Conservation (phyloP, 1,140 invertebrate species). For the Sminthurides bifidus region DNA sequence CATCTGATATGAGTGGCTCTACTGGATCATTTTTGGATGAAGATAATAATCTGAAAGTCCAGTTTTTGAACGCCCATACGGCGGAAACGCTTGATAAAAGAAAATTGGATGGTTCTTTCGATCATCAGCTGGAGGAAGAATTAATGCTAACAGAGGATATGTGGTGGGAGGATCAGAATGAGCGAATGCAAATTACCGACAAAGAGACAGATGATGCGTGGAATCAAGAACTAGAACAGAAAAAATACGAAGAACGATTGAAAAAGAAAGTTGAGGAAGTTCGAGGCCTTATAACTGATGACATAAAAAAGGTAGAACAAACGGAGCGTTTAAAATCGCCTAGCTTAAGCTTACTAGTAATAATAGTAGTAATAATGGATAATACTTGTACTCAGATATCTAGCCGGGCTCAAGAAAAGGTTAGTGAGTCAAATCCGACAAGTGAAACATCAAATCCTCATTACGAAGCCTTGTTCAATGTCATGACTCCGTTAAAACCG, state of each 20-base stretch:
- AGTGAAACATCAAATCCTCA: conserved; percentile 9
- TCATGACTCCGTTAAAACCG: conserved; percentile 16
- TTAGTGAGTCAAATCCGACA: no score
- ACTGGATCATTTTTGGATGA: conserved; percentile 34
- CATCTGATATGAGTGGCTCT: conserved; percentile 32
- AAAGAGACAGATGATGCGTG: conserved; percentile 27
- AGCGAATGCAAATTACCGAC: conserved; percentile 9
- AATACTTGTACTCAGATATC: no score
- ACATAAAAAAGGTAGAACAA: no score
- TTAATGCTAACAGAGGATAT: conserved; percentile 30
- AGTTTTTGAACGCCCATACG: conserved; percentile 67
- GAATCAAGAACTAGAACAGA: conserved; percentile 22
- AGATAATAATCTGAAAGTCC: conserved; percentile 47
- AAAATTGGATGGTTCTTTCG: conserved; percentile 35
- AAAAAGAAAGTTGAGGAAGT: conserved; percentile 20
- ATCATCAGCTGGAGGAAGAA: conserved; percentile 31
- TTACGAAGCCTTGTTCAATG: conserved; percentile 22
- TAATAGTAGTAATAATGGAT: no score
- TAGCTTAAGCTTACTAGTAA: no score
- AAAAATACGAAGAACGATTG: conserved; percentile 17
- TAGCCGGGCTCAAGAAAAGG: no score
- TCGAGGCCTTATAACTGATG: conserved; percentile 10
- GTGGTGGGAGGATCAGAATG: conserved; percentile 32
- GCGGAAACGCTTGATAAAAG: conserved; percentile 64
- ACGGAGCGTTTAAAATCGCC: no score